These are phyloP conservation scores for Iguana delicatissima DNA, from an alignment of 2,797 vertebrate species.

Conservation along the genomic window DNA sequence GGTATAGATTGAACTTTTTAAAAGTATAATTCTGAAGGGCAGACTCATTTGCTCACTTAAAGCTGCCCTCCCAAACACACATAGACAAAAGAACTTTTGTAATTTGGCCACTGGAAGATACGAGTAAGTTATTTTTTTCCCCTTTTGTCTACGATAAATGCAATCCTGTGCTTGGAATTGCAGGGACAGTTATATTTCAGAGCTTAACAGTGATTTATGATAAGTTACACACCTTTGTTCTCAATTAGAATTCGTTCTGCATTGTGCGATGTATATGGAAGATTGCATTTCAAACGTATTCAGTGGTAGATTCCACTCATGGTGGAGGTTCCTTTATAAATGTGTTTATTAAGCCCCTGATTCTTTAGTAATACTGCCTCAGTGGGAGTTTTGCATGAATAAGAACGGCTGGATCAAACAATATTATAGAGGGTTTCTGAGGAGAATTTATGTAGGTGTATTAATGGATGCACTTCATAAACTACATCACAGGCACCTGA, in stretches of 20 bases:
- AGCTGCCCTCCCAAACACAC: slow-evolving; percentile 2
- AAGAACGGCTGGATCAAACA: slow-evolving; percentile 31
- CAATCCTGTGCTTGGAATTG: slow-evolving; percentile 42
- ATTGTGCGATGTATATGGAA: slow-evolving; percentile 40
- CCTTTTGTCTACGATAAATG: slow-evolving; percentile 23
- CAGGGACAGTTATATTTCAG: slow-evolving; percentile 30
- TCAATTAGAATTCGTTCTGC: slow-evolving; percentile 37
- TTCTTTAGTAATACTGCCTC: not conserved
- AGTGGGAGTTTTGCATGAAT: slow-evolving; percentile 13
- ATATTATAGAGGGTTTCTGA: slow-evolving; percentile 18
- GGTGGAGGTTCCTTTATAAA: slow-evolving; percentile 37
- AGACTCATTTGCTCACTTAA: slow-evolving; percentile 33
- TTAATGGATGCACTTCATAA: slow-evolving; percentile 39
- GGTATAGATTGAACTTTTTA: slow-evolving; percentile 59
- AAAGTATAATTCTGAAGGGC: slow-evolving; percentile 39
- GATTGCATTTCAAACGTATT: slow-evolving; percentile 21
- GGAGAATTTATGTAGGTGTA: slow-evolving; percentile 14
- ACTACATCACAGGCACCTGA: slow-evolving; percentile 30
- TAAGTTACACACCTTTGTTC: slow-evolving; percentile 49
- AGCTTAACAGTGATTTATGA: slow-evolving; percentile 49
- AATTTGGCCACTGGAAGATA: slow-evolving; percentile 42
- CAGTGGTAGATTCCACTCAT: not conserved
- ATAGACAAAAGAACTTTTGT: slow-evolving; percentile 19
- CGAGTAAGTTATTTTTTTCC: slow-evolving; percentile 24
- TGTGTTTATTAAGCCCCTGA: slow-evolving; percentile 19